Evolutionary conservation across 2,797 vertebrate genomes (phyloP).

Genomic region (Hipposideros larvatus): DNA sequence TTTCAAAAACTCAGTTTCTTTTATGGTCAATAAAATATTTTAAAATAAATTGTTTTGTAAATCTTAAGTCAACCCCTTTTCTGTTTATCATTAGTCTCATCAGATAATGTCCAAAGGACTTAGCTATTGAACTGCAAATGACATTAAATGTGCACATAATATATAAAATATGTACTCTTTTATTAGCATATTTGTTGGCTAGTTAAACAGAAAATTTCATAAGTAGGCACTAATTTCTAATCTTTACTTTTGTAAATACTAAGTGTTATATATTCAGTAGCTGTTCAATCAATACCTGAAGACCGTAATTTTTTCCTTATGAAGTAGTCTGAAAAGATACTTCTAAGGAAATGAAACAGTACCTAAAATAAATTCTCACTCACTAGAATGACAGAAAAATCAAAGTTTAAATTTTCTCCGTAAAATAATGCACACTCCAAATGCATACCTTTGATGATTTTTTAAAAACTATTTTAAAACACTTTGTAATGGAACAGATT

Average conservation of each 20-base stretch:
- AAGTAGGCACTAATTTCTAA: not conserved
- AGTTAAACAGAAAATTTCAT: not conserved
- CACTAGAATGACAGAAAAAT: not conserved
- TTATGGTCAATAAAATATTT: slow-evolving; percentile 2
- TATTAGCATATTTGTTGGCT: not conserved
- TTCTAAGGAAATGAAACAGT: not conserved
- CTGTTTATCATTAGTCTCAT: not conserved
- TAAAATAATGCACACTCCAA: not conserved
- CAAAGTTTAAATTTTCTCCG: not conserved
- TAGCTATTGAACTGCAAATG: not conserved
- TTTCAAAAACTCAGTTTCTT: slow-evolving; percentile 24
- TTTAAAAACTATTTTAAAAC: slow-evolving; percentile 26
- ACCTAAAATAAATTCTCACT: not conserved
- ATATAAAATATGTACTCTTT: not conserved
- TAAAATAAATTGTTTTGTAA: not conserved
- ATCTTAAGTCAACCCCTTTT: not conserved
- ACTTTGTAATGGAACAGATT: not conserved
- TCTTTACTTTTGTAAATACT: not conserved
- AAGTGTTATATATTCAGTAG: not conserved
- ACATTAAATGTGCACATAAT: not conserved
- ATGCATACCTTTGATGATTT: not conserved
- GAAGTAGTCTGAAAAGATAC: not conserved
- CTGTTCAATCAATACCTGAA: not conserved
- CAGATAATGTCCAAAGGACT: not conserved
- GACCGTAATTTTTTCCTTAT: not conserved